These are phyloP conservation scores for Elysia chlorotica DNA, from an alignment of 1,140 invertebrate genomes.

Conservation along the genomic window DNA sequence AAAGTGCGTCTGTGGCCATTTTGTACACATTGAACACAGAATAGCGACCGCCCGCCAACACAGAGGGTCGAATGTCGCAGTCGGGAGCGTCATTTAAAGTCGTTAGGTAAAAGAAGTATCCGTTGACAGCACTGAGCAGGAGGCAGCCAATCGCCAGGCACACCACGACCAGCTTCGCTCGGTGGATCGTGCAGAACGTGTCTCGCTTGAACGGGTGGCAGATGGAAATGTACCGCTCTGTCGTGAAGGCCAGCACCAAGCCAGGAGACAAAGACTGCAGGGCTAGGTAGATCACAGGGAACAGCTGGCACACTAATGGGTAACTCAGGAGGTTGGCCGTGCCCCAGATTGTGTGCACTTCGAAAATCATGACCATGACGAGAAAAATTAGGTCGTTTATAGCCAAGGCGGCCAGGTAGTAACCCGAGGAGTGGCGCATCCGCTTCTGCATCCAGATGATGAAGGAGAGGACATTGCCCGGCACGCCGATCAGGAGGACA, in stretches of 20 bases:
- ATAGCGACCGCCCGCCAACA: slow-evolving; percentile 27
- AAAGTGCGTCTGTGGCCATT: slow-evolving; percentile 46
- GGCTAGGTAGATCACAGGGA: slow-evolving; percentile 47
- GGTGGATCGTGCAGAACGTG: slow-evolving; percentile 73
- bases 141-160: slow-evolving; percentile 35
- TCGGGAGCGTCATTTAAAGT: too few species aligned
- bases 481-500: slow-evolving; percentile 54
- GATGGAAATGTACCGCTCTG: slow-evolving; percentile 94
- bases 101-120: slow-evolving; percentile 50
- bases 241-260: slow-evolving; percentile 76
- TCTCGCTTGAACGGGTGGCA: slow-evolving; percentile 82
- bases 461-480: slow-evolving; percentile 56
- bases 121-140: slow-evolving; percentile 41
- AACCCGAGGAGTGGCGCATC: slow-evolving; percentile 58
- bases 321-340: slow-evolving; percentile 37
- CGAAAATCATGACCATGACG: slow-evolving; percentile 48
- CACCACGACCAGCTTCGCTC: slow-evolving; percentile 66
- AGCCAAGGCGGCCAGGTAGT: slow-evolving; percentile 58
- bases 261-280: slow-evolving; percentile 57
- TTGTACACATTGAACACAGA: slow-evolving; percentile 52
- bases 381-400: slow-evolving; percentile 57
- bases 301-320: slow-evolving; percentile 51
- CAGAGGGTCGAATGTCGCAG: too few species aligned
- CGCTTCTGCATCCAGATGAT: slow-evolving; percentile 57
- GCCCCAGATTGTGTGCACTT: slow-evolving; percentile 52